These are phyloP conservation scores for Ursus arctos DNA, from an alignment of 2,113 vertebrate genomes.

Conservation along the genomic window DNA sequence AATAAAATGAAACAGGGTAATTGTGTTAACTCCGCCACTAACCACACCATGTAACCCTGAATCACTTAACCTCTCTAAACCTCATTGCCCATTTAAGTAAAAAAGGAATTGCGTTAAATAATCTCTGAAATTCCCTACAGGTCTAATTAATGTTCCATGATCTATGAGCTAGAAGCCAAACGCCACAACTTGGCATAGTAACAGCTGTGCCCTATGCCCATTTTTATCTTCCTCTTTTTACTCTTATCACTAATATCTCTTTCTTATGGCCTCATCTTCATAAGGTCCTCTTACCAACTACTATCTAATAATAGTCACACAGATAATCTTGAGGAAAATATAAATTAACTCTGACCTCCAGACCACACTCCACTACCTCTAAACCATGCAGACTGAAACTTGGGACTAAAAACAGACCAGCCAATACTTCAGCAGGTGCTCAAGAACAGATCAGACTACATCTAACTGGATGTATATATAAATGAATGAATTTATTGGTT, in stretches of 20 bases:
- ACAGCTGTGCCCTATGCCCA: background rate
- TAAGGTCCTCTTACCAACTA: constrained; percentile 40
- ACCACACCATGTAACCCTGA: background rate
- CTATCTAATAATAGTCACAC: constrained; percentile 28
- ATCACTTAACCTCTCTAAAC: constrained; percentile 32
- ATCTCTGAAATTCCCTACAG: background rate
- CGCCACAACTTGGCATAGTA: background rate
- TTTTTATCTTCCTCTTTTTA: constrained; percentile 40
- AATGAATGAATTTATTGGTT: background rate
- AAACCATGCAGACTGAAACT: background rate
- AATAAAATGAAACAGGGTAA: constrained; percentile 50
- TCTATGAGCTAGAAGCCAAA: constrained; percentile 17
- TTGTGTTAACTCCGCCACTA: constrained; percentile 22
- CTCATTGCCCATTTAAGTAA: constrained; percentile 23
- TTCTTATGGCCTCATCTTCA: background rate
- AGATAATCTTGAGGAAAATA: constrained; percentile 39
- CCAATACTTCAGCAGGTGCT: background rate
- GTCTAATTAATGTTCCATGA: background rate
- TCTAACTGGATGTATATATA: background rate
- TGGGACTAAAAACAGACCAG: constrained; percentile 19
- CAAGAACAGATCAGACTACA: constrained; percentile 3
- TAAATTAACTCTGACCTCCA: constrained; percentile 39
- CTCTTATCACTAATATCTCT: background rate
- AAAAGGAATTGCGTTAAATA: constrained; percentile 24
- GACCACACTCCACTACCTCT: background rate